Base-by-base conservation (phyloP, 2,113 vertebrate genomes). In the Rhinoderma darwinii region DNA sequence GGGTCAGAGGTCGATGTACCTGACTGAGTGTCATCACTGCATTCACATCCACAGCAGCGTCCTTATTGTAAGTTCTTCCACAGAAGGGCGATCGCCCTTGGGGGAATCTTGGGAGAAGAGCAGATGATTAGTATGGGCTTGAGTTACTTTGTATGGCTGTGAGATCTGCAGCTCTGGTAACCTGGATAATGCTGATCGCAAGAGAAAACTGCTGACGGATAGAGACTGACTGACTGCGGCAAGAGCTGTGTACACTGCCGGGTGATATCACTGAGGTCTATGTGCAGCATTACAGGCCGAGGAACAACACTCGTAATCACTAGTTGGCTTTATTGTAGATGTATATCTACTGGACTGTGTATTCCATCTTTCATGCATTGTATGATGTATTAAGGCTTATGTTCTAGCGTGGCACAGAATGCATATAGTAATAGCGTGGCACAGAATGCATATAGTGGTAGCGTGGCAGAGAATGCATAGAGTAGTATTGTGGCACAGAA, bases 161-260 rank as follows among this genome's bases (percentile, higher is more conserved):
- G 56, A 82, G 79, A 82, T 82, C 25, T 66, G 79, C 81, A 70
- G 59, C 80, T 68, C 41, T 50, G 80, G 9, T 82, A 82, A 70
- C 59, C 41, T 83, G 81, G 43, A 68, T 83, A 70, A 32, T 83
- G 81, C 63, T 83, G 59, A 83, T 70, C 43, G 15, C 43, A 70
- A 70, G 43, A 83, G 81, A 70, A 83, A 83, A 68, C 63, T 83
- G 81, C 81, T 83, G 81, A 83, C 81, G 32, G 63, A 44, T 50
- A 7, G 27, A 9, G 41, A 51, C 43, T 51, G 41, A 51, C 43
- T 51, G 59, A 68, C 59, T 83, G 81, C 63, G 81, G 81, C 81
- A 83, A 50, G 81, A 18, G 61, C 25, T 37, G 32, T 35, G 37
- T 32, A 68, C 37, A 47, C 41, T n/a, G 59, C 44, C 37, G 30